Base-by-base conservation (phyloP, 2,888 invertebrate genomes). In the Xestia ashworthii region DNA sequence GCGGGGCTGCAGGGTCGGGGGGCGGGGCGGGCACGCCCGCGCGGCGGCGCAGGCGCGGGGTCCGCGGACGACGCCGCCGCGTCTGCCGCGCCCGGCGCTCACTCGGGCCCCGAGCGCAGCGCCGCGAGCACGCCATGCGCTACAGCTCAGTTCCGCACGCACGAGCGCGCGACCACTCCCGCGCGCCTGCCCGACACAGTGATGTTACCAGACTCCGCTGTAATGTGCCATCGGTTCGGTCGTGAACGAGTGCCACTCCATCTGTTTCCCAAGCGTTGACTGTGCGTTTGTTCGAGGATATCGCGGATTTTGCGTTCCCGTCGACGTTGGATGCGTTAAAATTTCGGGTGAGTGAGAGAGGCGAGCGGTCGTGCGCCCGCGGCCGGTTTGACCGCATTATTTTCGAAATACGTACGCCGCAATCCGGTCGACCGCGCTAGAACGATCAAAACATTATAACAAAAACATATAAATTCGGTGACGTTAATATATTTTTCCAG, bases 371-470 rank as follows among this genome's bases (percentile, higher is more conserved):
- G 95, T 93, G 94, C 93, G 93, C 93, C 93, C 92, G 95, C 94
- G 95, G 95, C 96, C 95, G 95, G 96, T 96, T 95, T 96, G 96
- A 96, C 96, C 96, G 96, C 96, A 96, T 96, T 96, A 96, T 96
- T 96, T 95, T 95, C 95, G 95, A 95, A 95, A 96, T 96, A 96
- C 95, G 95, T 95, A 95, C 95, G 94, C 95, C 93, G 92, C 94
- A 93, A 95, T 95, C 96, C 95, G 95, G 94, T 95, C 94, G 94
- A 93, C 93, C 94, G 95, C 92, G 95, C 94, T 94, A 95, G 91
- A 93, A 92, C 93, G 93, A 96, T 95, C 96, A 96, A 96, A 96
- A 96, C 95, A 96, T 94, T 94, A 94, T 94, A 95, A 95, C 94
- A 95, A 95, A 94, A 94, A 93, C 93, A 93, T 92, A 93, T 92